Base-by-base conservation (phyloP, 1,140 invertebrate genomes). In the Philotrypesis tridentata region DNA sequence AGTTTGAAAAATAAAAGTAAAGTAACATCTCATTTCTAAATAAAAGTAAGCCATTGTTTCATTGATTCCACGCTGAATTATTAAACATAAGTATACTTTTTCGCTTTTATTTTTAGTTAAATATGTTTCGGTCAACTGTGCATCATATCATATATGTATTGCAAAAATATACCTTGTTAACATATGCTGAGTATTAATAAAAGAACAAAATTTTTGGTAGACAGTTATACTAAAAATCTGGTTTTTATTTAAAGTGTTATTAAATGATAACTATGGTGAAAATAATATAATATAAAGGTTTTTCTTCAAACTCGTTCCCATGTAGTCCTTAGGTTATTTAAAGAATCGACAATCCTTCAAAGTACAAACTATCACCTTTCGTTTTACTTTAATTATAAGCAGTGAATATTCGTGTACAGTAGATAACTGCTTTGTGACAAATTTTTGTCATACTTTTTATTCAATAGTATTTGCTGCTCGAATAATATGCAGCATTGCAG, bases 211-310 rank as follows among this genome's bases (percentile, higher is more conserved):
- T 3, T 55, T 74, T 25, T 31, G 70, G 61, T 55, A 74, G 60
- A 67, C 12, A 5, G 55, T 80, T 63, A 74, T 80, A 74, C 71
- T 74, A 48, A 63, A 74, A 80, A 80, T 67, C 8, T 48, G 71
- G 67, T 74, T 55, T 80, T 80, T 80, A 80, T 80, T 80, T 67
- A 37, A 74, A 80, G 48, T 74, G 48, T 55, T 55, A 74, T 74
- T 73, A 61, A 74, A 74, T 31, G 25, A 74, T 74, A 74, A 80
- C 73, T 33, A 74, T 55, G 31, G 55, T 80, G 70, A 74, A 80
- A 74, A 74, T 73, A 74, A 65, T 48, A 72, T 72, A 72, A 40
- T 65, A 9, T 65, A 65, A 68, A 78, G 68, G 31, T 17, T 73
- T 27, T 79, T 43, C 63, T 68, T 21, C 31, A 74, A 9, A 23